Base-by-base conservation (phyloP, 1,140 invertebrate genomes). In the Pemphigus obesinymphae region DNA sequence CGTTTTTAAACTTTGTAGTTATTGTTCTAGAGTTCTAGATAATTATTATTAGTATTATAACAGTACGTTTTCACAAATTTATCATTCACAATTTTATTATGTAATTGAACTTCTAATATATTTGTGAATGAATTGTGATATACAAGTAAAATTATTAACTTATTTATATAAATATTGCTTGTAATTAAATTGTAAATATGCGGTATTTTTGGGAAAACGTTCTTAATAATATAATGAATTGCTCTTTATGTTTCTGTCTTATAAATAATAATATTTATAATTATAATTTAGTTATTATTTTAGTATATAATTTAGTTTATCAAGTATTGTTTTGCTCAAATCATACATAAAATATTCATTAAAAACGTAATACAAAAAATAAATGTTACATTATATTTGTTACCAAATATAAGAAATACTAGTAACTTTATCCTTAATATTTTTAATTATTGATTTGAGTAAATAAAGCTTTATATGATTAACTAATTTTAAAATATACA, bases 31-130 rank as follows among this genome's bases (percentile, higher is more conserved):
- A 17, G 43, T 29, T 48, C 34, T 73, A 73, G 8, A 8, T 70
- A 34, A 1, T 37, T 73, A 73, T 20, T 50, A 4, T 73, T 73
- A 50, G 26, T 73, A 31, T 31, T 73, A 48, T 73, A 50, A 50
- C 31, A 73, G 23, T 73, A 50, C 43, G 43, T 73, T 73, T 73
- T 73, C 43, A 73, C 70, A 50, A 73, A 73, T 48, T 72, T 73
- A 73, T n/a, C 0, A 11, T 1, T 15, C 20, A 13, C 1, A 31
- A 31, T 73, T 70, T 29, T 1, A 17, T n/a, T 8, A n/a, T 31
- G 4, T 34, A 31, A 48, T 72, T 31, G 4, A 8, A 37, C 10
- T 48, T 10, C 8, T 11, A 48, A 20, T 26, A 31, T 15, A 61
- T 31, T 17, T 48, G 5, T 0, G 6, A 29, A 29, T 23, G 11